Conservation (phyloP, 2,888 invertebrate genomes). For the Acanthosepion pharaonis region DNA sequence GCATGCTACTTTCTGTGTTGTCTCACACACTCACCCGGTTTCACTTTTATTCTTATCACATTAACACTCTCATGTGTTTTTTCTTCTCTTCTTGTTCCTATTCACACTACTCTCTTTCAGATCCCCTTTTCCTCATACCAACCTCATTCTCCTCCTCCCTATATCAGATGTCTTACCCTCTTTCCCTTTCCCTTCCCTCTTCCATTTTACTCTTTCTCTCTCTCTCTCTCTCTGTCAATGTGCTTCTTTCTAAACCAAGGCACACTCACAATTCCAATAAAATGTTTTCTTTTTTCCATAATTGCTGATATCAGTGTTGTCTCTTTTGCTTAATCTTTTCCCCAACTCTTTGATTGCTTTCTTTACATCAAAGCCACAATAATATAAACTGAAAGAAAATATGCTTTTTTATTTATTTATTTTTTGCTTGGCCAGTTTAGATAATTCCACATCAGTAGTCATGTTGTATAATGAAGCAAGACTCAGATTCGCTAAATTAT, state of each 20-base stretch:
- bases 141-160: background rate
- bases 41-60: background rate
- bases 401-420: too few relatives aligned
- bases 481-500: too few relatives aligned
- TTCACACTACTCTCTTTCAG: background rate
- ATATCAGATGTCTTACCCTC: background rate
- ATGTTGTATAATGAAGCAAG: too few relatives aligned
- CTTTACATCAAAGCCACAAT: background rate
- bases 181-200: background rate
- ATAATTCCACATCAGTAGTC: too few relatives aligned
- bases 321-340: background rate
- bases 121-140: background rate
- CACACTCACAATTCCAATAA: background rate
- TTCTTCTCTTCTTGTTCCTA: background rate
- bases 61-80: background rate
- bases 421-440: too few relatives aligned
- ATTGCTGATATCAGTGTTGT: background rate
- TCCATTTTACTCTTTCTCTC: background rate
- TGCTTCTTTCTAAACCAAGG: background rate
- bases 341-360: background rate
- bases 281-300: background rate
- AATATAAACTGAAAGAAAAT: background rate
- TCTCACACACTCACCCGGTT: background rate
- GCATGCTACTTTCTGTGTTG: slow-evolving; percentile 41
- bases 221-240: background rate